Evolutionary conservation across 35 echinoderm and acorn worm genomes (phyloP), one percentile per base, ranked within the genome.

Genomic region (Ophiothrix spiculata): DNA sequence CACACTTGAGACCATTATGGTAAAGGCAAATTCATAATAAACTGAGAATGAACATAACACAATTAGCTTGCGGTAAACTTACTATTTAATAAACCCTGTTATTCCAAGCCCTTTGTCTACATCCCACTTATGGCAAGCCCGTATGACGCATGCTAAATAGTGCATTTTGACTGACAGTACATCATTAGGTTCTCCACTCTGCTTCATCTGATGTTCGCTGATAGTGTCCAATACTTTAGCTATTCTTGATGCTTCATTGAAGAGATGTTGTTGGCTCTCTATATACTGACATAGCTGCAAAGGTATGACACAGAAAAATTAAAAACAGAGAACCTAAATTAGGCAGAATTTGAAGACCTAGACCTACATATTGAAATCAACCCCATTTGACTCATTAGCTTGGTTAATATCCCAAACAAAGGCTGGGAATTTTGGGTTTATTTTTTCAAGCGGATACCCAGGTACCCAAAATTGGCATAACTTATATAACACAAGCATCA

Each of bases 121-220:
- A 23, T 93, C 79, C 84, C 88, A 97, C 34, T 90, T 88, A 35
- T 92, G 84, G 82, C 95, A 97, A 21, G 76, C 45, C 38, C 91
- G 37, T 14, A 97, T 56, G 21, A 97, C 42, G 23, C 49, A 32
- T 29, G 82, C 32, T 13, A 97, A 82, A 39, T 97, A 97, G 63
- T 97, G 95, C 88, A 91, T 93, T 77, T 97, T 97, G 38, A 97
- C 77, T 13, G 95, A 64, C 19, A 97, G 31, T 40, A 97, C 91
- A 32, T 97, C 95, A 33, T 97, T 97, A 21, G 91, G 90, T 12
- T 93, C 85, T 0, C 40, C 63, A 0, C 80, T n/a, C 19, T 19
- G 6, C 78, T 97, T 93, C 86, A 97, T 93, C 81, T 91, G 83
- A 33, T 91, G 88, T 63, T 97, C 95, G 45, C 88, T 84, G 75